phyloP scores from a whole-genome alignment of 2,797 vertebrate species.

The Alauda arvensis region DNA sequence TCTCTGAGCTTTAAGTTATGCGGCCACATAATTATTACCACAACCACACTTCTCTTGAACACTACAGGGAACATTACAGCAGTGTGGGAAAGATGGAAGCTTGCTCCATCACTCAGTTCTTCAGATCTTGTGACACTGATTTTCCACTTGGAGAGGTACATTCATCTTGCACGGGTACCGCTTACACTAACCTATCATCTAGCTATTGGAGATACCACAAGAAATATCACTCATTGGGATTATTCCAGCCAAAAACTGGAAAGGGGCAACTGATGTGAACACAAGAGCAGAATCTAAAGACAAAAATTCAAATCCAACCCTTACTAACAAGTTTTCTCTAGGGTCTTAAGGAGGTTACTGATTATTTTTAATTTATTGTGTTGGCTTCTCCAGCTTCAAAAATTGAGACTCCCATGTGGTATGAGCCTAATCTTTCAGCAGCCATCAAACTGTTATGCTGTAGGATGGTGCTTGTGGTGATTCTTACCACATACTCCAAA shows the following conservation, averaged over 20 bases:
- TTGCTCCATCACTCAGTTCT: background rate
- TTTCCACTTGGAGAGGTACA: background rate
- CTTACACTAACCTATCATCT: background rate
- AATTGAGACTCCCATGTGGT: accelerated
- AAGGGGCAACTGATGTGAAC: background rate
- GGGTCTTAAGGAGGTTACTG: background rate
- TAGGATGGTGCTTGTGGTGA: background rate
- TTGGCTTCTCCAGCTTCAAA: background rate
- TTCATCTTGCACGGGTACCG: background rate
- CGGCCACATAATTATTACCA: background rate
- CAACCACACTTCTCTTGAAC: background rate
- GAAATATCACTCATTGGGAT: background rate
- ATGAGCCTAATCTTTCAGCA: background rate
- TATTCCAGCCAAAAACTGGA: background rate
- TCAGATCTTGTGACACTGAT: background rate
- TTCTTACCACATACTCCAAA: background rate
- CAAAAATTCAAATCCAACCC: background rate
- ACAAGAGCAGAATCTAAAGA: background rate
- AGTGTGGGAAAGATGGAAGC: background rate
- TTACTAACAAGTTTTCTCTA: background rate
- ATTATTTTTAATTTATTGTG: background rate
- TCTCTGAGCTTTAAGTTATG: background rate
- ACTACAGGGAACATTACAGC: background rate
- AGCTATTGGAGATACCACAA: background rate
- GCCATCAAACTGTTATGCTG: background rate